These are phyloP conservation scores for Pachypeltis micranthus DNA, from an alignment of 1,140 invertebrate genomes.

Conservation along the genomic window DNA sequence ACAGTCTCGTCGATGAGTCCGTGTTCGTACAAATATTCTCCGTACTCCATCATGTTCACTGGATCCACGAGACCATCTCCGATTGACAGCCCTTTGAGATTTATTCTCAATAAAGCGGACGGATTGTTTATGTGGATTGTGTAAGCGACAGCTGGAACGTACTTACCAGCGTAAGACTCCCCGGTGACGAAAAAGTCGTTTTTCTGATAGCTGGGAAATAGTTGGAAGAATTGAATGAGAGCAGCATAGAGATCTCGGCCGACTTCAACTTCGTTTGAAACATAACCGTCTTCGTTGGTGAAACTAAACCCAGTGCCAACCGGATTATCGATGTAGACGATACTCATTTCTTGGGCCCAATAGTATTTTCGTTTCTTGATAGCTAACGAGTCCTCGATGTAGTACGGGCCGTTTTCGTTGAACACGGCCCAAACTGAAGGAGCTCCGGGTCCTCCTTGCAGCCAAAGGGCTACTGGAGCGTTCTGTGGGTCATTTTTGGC, in stretches of 20 bases:
- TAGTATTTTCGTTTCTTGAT: constrained; percentile 37
- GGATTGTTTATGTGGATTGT: constrained; percentile 35
- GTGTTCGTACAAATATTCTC: constrained; percentile 48
- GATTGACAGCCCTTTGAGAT: constrained; percentile 42
- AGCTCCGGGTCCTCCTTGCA: constrained; percentile 73
- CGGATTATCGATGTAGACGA: constrained; percentile 81
- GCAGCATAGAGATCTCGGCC: constrained; percentile 52
- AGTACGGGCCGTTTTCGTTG: constrained; percentile 45
- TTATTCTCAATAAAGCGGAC: constrained; percentile 26
- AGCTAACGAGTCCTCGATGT: constrained; percentile 37
- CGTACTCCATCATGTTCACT: constrained; percentile 48
- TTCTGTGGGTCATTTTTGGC: constrained; percentile 32
- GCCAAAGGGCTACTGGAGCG: constrained; percentile 57
- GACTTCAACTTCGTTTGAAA: constrained; percentile 50
- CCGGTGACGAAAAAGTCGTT: constrained; percentile 35
- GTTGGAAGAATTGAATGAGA: constrained; percentile 55
- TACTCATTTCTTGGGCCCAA: constrained; percentile 60
- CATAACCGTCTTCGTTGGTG: constrained; percentile 52
- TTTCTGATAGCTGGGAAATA: constrained; percentile 37
- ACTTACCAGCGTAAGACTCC: constrained; percentile 46
- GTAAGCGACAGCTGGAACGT: constrained; percentile 40
- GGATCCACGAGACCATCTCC: constrained; percentile 57
- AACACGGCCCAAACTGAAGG: constrained; percentile 71
- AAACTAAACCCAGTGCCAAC: constrained; percentile 71
- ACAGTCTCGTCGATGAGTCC: constrained; percentile 45